Base-by-base conservation (phyloP, 2,888 invertebrate species). In the Tolmerus cingulatus region DNA sequence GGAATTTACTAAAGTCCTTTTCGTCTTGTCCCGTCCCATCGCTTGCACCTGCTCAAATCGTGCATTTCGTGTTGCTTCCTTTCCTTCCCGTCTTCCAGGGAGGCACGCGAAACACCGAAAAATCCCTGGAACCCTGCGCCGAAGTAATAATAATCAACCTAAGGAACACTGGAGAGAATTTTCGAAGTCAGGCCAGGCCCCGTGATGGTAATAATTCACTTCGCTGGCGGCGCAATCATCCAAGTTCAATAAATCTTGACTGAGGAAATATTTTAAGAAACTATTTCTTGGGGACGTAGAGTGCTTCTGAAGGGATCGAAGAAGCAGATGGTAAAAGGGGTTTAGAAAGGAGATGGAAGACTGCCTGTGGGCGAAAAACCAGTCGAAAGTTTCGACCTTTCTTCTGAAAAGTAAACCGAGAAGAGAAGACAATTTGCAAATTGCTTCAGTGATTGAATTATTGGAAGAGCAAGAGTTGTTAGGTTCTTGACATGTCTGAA, bases 201-300 rank as follows among this genome's bases (percentile, higher is more conserved):
- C 66, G 66, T 23, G 66, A 66, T 66, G 76, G 76, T 9, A 34
- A 76, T 76, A 76, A 76, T 76, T 76, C 37, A 76, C 76, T 37
- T 76, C 40, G 76, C 27, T 40, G 76, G 76, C 76, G 76, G 40
- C 66, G 40, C 76, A 76, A 76, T 76, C 76, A 76, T 76, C 37
- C 76, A 76, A 76, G 76, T 76, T 76, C 76, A 37, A 76, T 76
- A 76, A 76, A 76, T 76, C 76, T 27, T 34, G 76, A 40, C 37
- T 37, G 76, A 40, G 40, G 76, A 40, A 76, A 76, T 76, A 76
- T 37, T 76, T 76, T 76, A 76, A 76, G 76, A 76, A 76, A 76
- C 76, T 76, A 76, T 76, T 76, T 34, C 34, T 40, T 34, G 12
- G 66, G 66, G 27, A 23, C 66, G 66, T 37, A n/a, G n/a, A 37